Base-by-base conservation (phyloP, 1,140 invertebrate species). In the Meloidogyne chitwoodi region DNA sequence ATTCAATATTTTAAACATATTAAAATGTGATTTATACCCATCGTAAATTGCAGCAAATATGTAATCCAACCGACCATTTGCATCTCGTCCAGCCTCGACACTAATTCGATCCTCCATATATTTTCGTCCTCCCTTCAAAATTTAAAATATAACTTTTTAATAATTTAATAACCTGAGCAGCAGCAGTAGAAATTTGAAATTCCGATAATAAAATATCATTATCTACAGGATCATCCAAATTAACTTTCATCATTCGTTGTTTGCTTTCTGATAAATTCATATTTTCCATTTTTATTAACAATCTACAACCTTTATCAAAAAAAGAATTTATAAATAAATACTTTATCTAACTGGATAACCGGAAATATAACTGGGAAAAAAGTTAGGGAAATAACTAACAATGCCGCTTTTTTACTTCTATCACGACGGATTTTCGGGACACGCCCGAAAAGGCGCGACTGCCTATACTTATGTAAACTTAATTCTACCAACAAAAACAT, bases 81-180 rank as follows among this genome's bases (percentile, higher is more conserved):
- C n/a, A 19, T 74, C 67, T n/a, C 78, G 26, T 22, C 69, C 78
- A 34, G 75, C 78, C 24, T 79, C 78, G 8, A 79, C 26, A 24
- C 76, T 80, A 31, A 80, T 22, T 66, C 78, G 26, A 78, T 77
- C 65, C n/a, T 79, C 78, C 78, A 79, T 79, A 65, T 79, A 79
- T 41, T 66, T 61, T n/a, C 78, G 31, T 41, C 78, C 78, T 6
- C 78, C 78, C 78, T 79, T 19, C 10, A 81, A 79, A 8, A 4
- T 16, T 4, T 29, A n/a, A 48, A 48, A 48, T 67, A 44, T 38
- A 22, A 4, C 19, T 16, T 11, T 10, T 61, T n/a, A 71, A 22
- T 27, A 72, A 14, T 74, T 0, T 0, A 56, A 24, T 12, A 19
- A 78, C 77, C 76, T 78, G 77, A 67, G 68, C 67, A 27, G 77